Base-by-base conservation (phyloP, 2,113 vertebrate genomes). In the Myocastor coypus region DNA sequence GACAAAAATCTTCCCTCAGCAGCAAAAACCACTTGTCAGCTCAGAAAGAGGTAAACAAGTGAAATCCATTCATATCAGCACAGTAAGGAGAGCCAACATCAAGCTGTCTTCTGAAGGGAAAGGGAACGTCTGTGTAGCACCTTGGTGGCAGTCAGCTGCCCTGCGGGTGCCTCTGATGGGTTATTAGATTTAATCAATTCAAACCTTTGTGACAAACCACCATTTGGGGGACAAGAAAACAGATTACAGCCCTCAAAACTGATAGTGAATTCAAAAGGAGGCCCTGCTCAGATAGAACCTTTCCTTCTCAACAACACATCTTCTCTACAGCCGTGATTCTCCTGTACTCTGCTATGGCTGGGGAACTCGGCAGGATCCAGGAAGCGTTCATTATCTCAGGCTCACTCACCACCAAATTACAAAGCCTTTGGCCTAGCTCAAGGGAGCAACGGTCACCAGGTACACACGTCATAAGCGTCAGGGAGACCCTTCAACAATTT, bases 1-100 rank as follows among this genome's bases (percentile, higher is more conserved):
- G 46, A 97, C 73, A 96, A 97, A 97, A 95, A 57, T 83, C 97
- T 85, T 96, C 87, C 8, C 26, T 90, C 42, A 28, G 52, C 14
- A 85, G 37, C 59, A 87, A 71, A 92, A 55, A 42, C 30, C 34
- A 50, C 85, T 66, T 71, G 7, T 63, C 83, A 69, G 59, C 37
- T 63, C 37, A 46, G 68, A 81, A 93, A 63, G 63, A 42, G 0
- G 34, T 71, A 89, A 91, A 83, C 16, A 94, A 94, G 84, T 30
- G 30, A 92, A 78, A 50, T 78, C 26, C 26, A 9, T 7, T 9
- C 50, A 63, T 46, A 52, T n/a, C 5, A 61, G 50, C 83, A 50
- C 83, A 91, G 28, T 28, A 73, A 89, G 40, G 28, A 30, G 28
- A 30, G 80, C 6, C 68, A 64, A 87, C 7, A 46, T 52, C 46